Conservation (phyloP, 92 coral and sea anemone genomes). For the Parazoanthus atlanticus region DNA sequence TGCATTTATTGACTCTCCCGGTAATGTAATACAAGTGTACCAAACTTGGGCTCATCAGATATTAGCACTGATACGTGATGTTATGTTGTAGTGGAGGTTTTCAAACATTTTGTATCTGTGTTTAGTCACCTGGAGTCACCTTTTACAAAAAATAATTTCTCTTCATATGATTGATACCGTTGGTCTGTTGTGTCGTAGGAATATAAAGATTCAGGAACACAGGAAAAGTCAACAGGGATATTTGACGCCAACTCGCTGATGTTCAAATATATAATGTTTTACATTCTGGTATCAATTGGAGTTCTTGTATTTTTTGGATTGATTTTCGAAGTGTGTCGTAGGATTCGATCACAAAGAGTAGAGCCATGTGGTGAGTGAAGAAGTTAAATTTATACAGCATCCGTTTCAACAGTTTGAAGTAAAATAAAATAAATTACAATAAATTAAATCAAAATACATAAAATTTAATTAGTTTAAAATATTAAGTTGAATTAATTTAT, state of each 20-base stretch:
- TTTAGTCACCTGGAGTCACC: neutral
- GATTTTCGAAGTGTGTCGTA: slow-evolving; percentile 2
- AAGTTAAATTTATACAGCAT: neutral
- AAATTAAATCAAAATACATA: too few relatives aligned
- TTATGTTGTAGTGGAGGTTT: too few relatives aligned
- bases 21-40: too few relatives aligned
- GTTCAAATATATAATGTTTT: slow-evolving; percentile 30
- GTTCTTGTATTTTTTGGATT: neutral
- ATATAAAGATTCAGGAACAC: slow-evolving; percentile 20
- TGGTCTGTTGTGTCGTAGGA: slow-evolving; percentile 25
- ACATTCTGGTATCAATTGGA: neutral
- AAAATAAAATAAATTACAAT: too few relatives aligned
- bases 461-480: too few relatives aligned
- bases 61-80: too few relatives aligned
- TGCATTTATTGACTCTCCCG: too few relatives aligned
- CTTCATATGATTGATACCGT: neutral
- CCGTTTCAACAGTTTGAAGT: neutral
- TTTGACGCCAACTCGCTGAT: slow-evolving; percentile 44
- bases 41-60: too few relatives aligned
- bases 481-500: too few relatives aligned
- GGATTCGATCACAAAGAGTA: neutral
- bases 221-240: slow-evolving; percentile 56
- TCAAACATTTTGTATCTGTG: too few relatives aligned
- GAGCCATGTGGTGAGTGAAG: neutral
- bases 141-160: neutral